These are phyloP conservation scores for Pelobates fuscus DNA, from an alignment of 2,113 vertebrate genomes.

Conservation along the genomic window DNA sequence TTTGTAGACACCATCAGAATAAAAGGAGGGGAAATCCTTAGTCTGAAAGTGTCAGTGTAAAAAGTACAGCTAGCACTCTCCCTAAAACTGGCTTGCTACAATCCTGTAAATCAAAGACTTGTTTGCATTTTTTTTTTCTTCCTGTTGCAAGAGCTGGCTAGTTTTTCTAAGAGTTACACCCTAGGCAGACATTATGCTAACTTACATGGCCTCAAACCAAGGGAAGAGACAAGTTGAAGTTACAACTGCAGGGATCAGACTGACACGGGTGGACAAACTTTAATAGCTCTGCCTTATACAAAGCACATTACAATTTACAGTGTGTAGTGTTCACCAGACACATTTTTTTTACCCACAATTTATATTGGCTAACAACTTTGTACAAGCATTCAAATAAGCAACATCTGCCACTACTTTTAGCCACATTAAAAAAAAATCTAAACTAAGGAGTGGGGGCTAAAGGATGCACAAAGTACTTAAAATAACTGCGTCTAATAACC, in stretches of 20 bases:
- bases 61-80: conserved; percentile 67
- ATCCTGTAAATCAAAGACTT: conserved; percentile 69
- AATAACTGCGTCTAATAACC: conserved; percentile 90
- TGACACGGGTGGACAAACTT: conserved; percentile 72
- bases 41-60: conserved; percentile 69
- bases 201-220: conserved; percentile 79
- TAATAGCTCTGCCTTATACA: conserved; percentile 68
- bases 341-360: conserved; percentile 38
- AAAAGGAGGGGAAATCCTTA: conserved; percentile 72
- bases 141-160: conserved; percentile 68
- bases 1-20: conserved; percentile 76
- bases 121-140: conserved; percentile 63
- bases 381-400: conserved; percentile 65
- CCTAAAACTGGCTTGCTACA: conserved; percentile 62
- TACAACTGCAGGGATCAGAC: conserved; percentile 65
- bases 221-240: conserved; percentile 77
- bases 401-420: conserved; percentile 76
- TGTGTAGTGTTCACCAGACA: conserved; percentile 70
- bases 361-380: conserved; percentile 19
- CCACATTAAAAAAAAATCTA: conserved; percentile 69
- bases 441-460: conserved; percentile 72
- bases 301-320: conserved; percentile 51
- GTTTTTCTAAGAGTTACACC: conserved; percentile 73
- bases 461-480: conserved; percentile 79
- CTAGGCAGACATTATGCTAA: conserved; percentile 73